These are phyloP conservation scores for Onychomys leucogaster DNA, from an alignment of 2,797 vertebrate species.

Conservation along the genomic window DNA sequence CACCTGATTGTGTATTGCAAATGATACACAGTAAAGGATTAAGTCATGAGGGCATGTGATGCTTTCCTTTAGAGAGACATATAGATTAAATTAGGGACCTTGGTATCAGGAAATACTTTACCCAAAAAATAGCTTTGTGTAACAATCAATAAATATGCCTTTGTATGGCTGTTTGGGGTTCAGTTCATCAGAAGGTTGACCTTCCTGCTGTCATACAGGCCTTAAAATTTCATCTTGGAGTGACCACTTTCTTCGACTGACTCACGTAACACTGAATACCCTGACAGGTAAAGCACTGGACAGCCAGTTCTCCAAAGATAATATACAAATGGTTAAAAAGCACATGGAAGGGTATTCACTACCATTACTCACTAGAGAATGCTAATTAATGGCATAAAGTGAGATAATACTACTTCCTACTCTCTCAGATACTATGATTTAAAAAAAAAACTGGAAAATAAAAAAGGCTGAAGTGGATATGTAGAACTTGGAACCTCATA, in stretches of 20 bases:
- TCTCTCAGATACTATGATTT: slow-evolving; percentile 3
- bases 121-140: not conserved
- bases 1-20: not conserved
- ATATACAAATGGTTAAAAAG: slow-evolving; percentile 12
- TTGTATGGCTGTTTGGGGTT: not conserved
- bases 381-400: not conserved
- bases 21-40: not conserved
- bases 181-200: not conserved
- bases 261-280: not conserved
- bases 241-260: not conserved
- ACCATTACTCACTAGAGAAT: not conserved
- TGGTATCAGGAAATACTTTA: not conserved
- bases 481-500: not conserved
- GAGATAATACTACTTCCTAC: not conserved
- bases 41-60: not conserved
- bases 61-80: not conserved
- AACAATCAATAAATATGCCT: not conserved
- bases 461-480: not conserved
- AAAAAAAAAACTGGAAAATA: slow-evolving; percentile 30
- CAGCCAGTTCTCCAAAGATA: slow-evolving; percentile 41
- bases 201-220: not conserved
- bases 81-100: not conserved
- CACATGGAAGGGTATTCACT: not conserved
- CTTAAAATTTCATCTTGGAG: not conserved
- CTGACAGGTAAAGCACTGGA: not conserved